phyloP scores from a whole-genome alignment of 2,888 invertebrate genomes.

The Nephrotoma guestfalica region DNA sequence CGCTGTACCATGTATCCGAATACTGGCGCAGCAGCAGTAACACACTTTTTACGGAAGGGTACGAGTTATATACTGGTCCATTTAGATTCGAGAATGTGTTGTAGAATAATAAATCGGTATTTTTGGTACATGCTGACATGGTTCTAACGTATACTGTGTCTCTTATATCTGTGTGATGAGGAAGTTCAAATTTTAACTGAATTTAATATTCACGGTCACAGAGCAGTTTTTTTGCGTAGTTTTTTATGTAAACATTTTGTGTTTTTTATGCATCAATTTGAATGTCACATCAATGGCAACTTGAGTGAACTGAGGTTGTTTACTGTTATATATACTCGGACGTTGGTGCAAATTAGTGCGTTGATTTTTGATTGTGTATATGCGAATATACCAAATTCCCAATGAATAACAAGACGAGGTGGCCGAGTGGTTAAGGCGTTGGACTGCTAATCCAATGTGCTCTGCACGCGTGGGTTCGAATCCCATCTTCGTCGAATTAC shows the following conservation, averaged over 20 bases:
- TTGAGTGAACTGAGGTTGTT: neutral
- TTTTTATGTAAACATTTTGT: neutral
- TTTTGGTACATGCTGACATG: neutral
- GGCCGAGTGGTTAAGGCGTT: slow-evolving; percentile 80
- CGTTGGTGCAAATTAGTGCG: too few species aligned
- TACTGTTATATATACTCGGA: neutral
- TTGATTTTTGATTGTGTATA: too few species aligned
- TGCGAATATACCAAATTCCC: too few species aligned
- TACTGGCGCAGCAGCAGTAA: neutral
- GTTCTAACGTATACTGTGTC: neutral
- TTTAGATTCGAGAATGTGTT: neutral
- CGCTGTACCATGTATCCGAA: neutral
- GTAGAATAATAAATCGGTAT: neutral
- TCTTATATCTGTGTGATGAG: neutral
- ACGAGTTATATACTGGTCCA: neutral
- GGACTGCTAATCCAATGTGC: slow-evolving; percentile 80
- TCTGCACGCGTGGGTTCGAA: slow-evolving; percentile 81
- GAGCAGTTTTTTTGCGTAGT: neutral
- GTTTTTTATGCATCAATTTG: neutral
- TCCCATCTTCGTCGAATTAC: slow-evolving; percentile 56
- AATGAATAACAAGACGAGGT: slow-evolving; percentile 43
- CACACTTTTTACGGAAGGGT: neutral
- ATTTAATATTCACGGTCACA: neutral
- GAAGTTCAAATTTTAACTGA: neutral
- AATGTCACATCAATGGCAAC: neutral